Evolutionary conservation across 2,113 vertebrate genomes (phyloP), one percentile per base, ranked within the genome.

Genomic region (Ammospiza caudacuta): DNA sequence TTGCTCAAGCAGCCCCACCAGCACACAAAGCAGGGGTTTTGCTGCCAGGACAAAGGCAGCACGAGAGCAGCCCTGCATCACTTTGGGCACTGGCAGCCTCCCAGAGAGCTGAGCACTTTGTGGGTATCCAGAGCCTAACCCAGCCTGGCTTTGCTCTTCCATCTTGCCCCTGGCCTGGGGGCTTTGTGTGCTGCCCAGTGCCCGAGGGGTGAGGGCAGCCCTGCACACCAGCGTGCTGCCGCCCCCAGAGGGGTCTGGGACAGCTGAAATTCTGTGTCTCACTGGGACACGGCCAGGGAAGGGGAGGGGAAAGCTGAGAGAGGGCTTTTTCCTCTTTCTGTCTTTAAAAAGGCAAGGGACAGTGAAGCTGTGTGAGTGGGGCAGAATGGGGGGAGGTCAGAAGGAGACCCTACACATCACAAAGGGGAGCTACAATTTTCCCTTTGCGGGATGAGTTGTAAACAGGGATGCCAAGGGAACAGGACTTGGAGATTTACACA

Each of bases 261-360:
- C 22, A 19, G 81, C 44, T 6, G 14, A 27, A 27, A 51, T 15
- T 31, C 59, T 2, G 1, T 12, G 31, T 16, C 58, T 20, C 17
- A 6, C 22, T 68, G n/a, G 22, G 35, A 29, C 49, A 14, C 49
- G 27, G 57, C 62, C 3, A 6, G 27, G 39, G 16, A n/a, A 27
- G 12, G 22, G 12, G 4, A 9, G 12, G 7, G 3, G 1, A 3
- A 12, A 15, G 12, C 1, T 2, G 2, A 72, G 35, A 49, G 4
- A 0, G 3, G 7, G 2, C 11, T 78, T 64, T 64, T 21, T 28
- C 16, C 22, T 20, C 62, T 28, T 37, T 31, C 37, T 62, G 33
- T n/a, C 43, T 49, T 67, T 54, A 15, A 10, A 75, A 79, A 44
- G 11, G 7, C 3, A 2, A 11, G 15, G 4, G 31, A 21, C 29